phyloP scores from a whole-genome alignment of 1,140 invertebrate genomes.

The Asbolus verrucosus region DNA sequence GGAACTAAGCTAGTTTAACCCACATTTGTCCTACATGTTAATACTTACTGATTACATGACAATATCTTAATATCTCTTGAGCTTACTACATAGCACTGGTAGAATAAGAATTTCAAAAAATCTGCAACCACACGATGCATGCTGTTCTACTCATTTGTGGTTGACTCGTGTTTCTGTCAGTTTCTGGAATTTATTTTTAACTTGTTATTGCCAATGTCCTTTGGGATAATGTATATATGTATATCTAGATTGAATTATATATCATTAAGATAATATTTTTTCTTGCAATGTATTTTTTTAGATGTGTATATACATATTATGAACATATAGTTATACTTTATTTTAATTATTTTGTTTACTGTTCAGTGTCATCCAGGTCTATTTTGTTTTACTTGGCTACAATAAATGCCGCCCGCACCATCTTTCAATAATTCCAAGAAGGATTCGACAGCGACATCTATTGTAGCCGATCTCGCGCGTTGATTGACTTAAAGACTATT shows the following conservation, averaged over 20 bases:
- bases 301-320: slow-evolving; percentile 62
- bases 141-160: slow-evolving; percentile 41
- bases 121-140: slow-evolving; percentile 31
- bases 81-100: slow-evolving; percentile 56
- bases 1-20: slow-evolving; percentile 27
- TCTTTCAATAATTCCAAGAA: background rate
- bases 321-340: slow-evolving; percentile 52
- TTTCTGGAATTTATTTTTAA: slow-evolving; percentile 45
- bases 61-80: slow-evolving; percentile 61
- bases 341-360: slow-evolving; percentile 41
- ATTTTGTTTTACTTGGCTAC: slow-evolving; percentile 13
- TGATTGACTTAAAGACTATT: slow-evolving; percentile 33
- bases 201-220: slow-evolving; percentile 60
- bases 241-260: slow-evolving; percentile 63
- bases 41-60: slow-evolving; percentile 58
- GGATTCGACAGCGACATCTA: no score
- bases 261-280: slow-evolving; percentile 63
- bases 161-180: slow-evolving; percentile 20
- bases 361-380: slow-evolving; percentile 33
- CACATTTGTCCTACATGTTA: slow-evolving; percentile 48
- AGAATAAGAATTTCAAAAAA: slow-evolving; percentile 43
- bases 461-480: background rate
- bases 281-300: slow-evolving; percentile 65
- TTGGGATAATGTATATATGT: slow-evolving; percentile 63
- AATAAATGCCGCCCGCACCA: background rate